Evolutionary conservation across 2,113 vertebrate genomes (phyloP).

Genomic region (Chloropsis cyanopogon): DNA sequence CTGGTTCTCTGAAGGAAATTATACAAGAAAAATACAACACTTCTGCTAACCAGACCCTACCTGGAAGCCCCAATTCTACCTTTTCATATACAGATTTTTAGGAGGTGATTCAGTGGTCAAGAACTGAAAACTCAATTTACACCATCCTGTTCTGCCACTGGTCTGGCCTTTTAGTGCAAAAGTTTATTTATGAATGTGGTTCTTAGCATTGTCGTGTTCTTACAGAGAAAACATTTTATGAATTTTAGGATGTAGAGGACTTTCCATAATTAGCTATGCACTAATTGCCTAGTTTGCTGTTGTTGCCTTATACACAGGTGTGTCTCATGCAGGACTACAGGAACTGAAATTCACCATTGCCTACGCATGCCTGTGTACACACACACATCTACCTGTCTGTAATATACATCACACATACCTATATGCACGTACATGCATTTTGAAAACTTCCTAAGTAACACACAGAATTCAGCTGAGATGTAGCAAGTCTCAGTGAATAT

Average conservation of each 20-base stretch:
- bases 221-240: background rate
- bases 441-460: conserved; percentile 10
- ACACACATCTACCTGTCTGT: background rate
- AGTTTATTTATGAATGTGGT: background rate
- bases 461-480: conserved; percentile 10
- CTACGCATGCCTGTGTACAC: fast-evolving
- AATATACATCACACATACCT: background rate
- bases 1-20: background rate
- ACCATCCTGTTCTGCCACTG: background rate
- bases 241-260: background rate
- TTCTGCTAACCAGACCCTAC: background rate
- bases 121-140: background rate
- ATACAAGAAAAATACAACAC: background rate
- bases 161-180: background rate
- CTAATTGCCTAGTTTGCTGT: background rate
- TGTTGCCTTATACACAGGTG: background rate
- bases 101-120: background rate
- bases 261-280: background rate
- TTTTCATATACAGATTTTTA: background rate
- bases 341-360: background rate
- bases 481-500: background rate
- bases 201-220: background rate
- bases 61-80: background rate
- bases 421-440: background rate
- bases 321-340: background rate